phyloP scores from a whole-genome alignment of 2,113 vertebrate species.

The Oryzias javanicus region DNA sequence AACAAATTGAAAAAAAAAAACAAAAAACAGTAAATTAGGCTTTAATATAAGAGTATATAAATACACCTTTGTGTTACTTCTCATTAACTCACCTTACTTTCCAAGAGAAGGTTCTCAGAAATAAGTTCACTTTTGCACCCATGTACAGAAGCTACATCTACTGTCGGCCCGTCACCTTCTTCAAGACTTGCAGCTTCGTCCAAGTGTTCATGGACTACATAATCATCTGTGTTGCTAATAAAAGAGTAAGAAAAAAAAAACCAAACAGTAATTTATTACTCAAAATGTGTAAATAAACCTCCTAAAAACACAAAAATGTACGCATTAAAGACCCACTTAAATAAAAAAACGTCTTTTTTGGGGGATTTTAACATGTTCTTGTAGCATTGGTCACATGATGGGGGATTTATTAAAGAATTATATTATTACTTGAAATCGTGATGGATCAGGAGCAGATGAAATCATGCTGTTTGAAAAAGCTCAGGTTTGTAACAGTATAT shows the following conservation, averaged over 20 bases:
- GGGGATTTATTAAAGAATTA: too few species aligned
- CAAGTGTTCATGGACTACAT: background rate
- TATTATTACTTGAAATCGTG: too few species aligned
- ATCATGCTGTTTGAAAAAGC: too few species aligned
- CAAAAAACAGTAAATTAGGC: background rate
- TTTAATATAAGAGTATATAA: background rate
- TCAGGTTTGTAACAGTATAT: too few species aligned
- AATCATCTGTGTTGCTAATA: background rate
- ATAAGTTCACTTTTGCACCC: background rate
- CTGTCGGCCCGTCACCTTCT: background rate
- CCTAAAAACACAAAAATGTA: background rate
- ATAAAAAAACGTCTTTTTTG: background rate
- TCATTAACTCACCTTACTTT: slow-evolving; percentile 34
- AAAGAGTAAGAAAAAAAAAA: background rate
- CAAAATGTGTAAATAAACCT: background rate
- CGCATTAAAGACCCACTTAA: background rate
- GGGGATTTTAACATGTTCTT: too few species aligned
- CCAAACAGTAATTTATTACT: background rate
- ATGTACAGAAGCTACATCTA: background rate
- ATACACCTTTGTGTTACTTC: background rate
- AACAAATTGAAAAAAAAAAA: background rate
- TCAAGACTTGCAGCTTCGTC: slow-evolving; percentile 7
- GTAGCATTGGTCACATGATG: too few species aligned
- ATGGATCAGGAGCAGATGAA: too few species aligned
- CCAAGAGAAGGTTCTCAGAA: background rate